Conservation (phyloP, 2,797 vertebrate genomes). For the Gorsachius magnificus region DNA sequence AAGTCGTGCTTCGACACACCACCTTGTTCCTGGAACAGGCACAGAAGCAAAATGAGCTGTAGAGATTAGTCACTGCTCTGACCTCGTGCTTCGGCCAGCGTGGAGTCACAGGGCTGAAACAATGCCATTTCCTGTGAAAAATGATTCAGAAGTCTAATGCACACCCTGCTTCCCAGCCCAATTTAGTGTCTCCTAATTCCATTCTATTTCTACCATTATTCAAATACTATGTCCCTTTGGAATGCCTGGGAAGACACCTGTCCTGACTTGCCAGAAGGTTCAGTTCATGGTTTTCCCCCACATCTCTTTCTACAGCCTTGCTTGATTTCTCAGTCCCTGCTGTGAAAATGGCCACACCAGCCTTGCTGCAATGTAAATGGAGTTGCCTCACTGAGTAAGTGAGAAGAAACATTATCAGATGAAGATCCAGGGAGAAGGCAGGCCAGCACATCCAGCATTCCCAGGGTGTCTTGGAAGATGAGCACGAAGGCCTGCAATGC, state of each 20-base stretch:
- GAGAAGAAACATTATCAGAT: neutral
- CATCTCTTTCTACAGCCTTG: neutral
- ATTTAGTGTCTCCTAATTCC: neutral
- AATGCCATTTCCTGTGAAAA: neutral
- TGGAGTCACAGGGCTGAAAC: neutral
- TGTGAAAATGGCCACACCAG: neutral
- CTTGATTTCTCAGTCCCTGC: neutral
- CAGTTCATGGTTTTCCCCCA: neutral
- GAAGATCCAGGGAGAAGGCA: neutral
- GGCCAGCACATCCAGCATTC: neutral
- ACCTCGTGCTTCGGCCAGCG: neutral
- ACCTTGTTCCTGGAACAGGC: neutral
- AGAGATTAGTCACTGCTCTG: neutral
- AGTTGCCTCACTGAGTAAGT: neutral
- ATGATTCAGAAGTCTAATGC: neutral
- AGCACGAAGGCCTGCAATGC: neutral
- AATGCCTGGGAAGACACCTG: neutral
- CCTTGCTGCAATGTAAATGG: neutral
- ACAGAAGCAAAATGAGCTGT: neutral
- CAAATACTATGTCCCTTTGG: neutral
- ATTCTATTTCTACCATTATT: neutral
- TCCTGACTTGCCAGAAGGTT: neutral
- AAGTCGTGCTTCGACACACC: neutral
- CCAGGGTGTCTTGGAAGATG: neutral
- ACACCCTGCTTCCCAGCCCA: neutral